phyloP scores from a whole-genome alignment of 1,140 invertebrate genomes.

The Cydia amplana region DNA sequence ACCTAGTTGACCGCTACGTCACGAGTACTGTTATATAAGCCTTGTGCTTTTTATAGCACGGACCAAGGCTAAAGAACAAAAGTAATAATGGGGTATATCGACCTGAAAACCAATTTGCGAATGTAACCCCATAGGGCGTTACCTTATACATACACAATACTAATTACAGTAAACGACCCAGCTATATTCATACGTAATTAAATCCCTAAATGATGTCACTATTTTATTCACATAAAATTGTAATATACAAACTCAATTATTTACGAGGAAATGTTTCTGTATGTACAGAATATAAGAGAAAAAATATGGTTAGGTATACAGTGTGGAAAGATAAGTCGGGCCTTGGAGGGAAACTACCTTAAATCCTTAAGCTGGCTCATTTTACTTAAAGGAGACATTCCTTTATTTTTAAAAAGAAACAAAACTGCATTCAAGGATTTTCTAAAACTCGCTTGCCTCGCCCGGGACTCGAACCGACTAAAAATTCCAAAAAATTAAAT shows the following conservation, averaged over 20 bases:
- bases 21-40: neutral
- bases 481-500: too few relatives aligned
- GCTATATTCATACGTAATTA: constrained; percentile 16
- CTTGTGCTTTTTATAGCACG: neutral
- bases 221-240: neutral
- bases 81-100: too few relatives aligned
- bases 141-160: constrained; percentile 16
- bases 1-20: neutral
- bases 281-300: too few relatives aligned
- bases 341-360: too few relatives aligned
- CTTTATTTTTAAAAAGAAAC: too few relatives aligned
- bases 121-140: constrained; percentile 14
- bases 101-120: constrained; percentile 15
- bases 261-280: neutral
- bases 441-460: too few relatives aligned
- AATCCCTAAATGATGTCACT: constrained; percentile 1
- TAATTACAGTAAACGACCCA: constrained; percentile 8
- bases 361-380: too few relatives aligned
- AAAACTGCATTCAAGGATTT: too few relatives aligned
- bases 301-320: too few relatives aligned
- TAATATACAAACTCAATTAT: neutral
- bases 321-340: too few relatives aligned
- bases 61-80: neutral
- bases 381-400: too few relatives aligned
- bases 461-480: too few relatives aligned